These are phyloP conservation scores for Pelvicachromis taeniatus DNA, from an alignment of 2,113 vertebrate species.

Conservation along the genomic window DNA sequence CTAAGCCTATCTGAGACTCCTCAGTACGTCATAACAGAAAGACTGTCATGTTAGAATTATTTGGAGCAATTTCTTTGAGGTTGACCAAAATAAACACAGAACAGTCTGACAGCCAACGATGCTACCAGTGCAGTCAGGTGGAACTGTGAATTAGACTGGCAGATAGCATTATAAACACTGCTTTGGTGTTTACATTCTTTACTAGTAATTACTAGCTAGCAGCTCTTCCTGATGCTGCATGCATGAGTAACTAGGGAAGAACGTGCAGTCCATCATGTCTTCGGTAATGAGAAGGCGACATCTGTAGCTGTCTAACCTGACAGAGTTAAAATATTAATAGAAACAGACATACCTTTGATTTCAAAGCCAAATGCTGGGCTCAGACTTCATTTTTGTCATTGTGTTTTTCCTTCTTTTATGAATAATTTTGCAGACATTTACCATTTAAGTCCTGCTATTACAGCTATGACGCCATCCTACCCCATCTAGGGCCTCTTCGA, in stretches of 20 bases:
- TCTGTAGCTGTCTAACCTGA: background rate
- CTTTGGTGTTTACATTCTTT: background rate
- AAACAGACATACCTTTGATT: background rate
- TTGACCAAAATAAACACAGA: background rate
- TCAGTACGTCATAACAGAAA: background rate
- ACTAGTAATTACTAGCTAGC: background rate
- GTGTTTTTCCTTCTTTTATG: background rate
- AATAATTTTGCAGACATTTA: background rate
- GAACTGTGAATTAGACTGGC: background rate
- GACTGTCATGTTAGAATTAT: background rate
- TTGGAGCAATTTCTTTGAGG: background rate
- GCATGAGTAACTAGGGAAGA: background rate
- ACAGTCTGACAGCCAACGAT: background rate
- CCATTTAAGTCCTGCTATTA: background rate
- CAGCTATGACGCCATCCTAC: constrained; percentile 58
- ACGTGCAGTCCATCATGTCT: background rate
- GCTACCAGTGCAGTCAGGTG: background rate
- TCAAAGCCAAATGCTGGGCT: background rate
- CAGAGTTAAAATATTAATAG: background rate
- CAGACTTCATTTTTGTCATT: background rate
- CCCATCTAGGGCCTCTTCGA: constrained; percentile 94
- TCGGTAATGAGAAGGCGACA: background rate
- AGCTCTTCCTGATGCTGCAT: background rate
- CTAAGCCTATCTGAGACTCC: background rate
- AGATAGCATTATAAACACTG: background rate